Conservation (phyloP, 2,113 vertebrate genomes). For the Psettodes erumei region DNA sequence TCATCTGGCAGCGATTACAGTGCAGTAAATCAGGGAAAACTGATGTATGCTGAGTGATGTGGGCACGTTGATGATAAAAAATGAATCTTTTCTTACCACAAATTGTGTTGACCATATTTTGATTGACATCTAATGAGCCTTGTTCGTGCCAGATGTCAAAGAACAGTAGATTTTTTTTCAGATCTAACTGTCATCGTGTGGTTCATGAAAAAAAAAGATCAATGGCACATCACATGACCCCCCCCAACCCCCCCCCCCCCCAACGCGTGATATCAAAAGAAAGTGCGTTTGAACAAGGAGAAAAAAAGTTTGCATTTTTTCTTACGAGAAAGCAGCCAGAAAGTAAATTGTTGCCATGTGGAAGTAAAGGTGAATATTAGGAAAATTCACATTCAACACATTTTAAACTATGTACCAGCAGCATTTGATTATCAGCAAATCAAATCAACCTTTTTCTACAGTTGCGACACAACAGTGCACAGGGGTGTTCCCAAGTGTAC, state of each 20-base stretch:
- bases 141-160: slow-evolving; percentile 30
- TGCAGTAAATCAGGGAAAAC: slow-evolving; percentile 38
- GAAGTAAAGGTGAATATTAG: slow-evolving; percentile 15
- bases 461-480: too few relatives aligned
- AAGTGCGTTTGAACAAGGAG: neutral
- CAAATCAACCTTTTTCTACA: neutral
- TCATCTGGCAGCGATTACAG: slow-evolving; percentile 50
- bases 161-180: neutral
- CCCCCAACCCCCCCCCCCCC: neutral
- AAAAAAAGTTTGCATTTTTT: neutral
- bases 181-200: neutral
- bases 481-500: neutral
- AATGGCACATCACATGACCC: neutral
- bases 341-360: slow-evolving; percentile 29
- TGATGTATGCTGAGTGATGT: slow-evolving; percentile 37
- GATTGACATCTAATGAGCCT: slow-evolving; percentile 47
- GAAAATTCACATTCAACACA: neutral
- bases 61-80: slow-evolving; percentile 48
- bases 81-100: slow-evolving; percentile 28
- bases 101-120: slow-evolving; percentile 51
- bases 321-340: slow-evolving; percentile 4
- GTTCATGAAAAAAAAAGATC: neutral
- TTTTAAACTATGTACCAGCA: neutral
- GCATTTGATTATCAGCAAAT: neutral
- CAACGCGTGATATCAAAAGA: slow-evolving; percentile 19